These are phyloP conservation scores for Poeciliopsis turrubarensis DNA, from an alignment of 2,113 vertebrate species.

Conservation along the genomic window DNA sequence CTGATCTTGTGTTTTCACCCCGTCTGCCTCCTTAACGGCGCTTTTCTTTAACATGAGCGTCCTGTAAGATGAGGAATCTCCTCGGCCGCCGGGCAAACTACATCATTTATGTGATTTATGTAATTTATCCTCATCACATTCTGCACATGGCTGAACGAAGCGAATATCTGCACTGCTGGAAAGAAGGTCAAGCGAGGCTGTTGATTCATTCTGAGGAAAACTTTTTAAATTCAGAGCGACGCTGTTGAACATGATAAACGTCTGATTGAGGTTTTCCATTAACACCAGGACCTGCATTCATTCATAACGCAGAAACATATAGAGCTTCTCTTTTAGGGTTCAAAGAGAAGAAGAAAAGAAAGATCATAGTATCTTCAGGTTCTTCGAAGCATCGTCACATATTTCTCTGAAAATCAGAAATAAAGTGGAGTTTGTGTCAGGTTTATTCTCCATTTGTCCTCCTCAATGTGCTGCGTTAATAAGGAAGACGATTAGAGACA, in stretches of 20 bases:
- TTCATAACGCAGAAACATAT: background rate
- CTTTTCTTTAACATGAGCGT: conserved; percentile 42
- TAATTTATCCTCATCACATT: conserved; percentile 62
- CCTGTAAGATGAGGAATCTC: conserved; percentile 66
- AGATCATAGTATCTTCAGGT: too few relatives aligned
- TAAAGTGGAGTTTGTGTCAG: too few relatives aligned
- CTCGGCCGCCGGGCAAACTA: conserved; percentile 62
- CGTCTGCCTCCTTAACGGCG: conserved; percentile 51
- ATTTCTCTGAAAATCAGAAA: too few relatives aligned
- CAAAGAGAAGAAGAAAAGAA: too few relatives aligned
- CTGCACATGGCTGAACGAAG: conserved; percentile 58
- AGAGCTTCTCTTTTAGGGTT: too few relatives aligned
- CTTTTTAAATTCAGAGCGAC: conserved; percentile 14
- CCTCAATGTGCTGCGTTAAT: too few relatives aligned
- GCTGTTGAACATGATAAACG: background rate
- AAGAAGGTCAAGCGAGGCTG: conserved; percentile 40
- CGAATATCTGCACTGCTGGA: conserved; percentile 40
- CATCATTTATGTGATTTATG: conserved; percentile 59
- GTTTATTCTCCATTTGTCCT: too few relatives aligned
- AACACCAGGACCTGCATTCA: background rate
- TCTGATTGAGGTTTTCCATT: background rate
- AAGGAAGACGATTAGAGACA: too few relatives aligned
- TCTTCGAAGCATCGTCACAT: too few relatives aligned
- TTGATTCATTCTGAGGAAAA: conserved; percentile 29
- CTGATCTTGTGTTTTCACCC: conserved; percentile 35